A percentile compares a stretch with the other conserved stretches of the same genome.
Conservation (phyloP, 2,113 vertebrate species). For the Carettochelys insculpta region DNA sequence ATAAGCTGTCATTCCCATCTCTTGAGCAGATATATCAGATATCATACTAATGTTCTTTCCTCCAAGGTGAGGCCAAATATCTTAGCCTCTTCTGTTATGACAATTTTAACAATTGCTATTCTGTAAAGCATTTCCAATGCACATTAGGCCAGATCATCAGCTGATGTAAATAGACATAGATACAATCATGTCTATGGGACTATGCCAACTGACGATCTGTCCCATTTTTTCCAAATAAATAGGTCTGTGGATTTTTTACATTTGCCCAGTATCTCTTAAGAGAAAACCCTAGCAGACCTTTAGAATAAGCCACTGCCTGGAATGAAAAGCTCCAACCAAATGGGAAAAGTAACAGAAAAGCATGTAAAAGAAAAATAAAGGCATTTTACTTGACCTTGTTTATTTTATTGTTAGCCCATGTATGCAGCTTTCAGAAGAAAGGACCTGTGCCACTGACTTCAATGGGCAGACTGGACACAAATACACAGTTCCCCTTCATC, state of each 20-base stretch:
- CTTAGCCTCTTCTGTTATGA: not conserved
- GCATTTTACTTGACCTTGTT: not conserved
- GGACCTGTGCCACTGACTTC: not conserved
- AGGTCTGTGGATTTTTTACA: not conserved
- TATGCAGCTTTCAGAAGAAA: accelerated
- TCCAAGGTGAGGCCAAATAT: not conserved
- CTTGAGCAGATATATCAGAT: not conserved
- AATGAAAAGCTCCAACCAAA: not conserved
- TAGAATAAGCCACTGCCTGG: not conserved
- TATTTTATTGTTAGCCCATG: not conserved
- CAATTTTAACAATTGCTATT: not conserved
- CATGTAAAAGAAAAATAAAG: accelerated
- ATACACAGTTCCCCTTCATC: not conserved
- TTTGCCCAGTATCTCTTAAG: not conserved
- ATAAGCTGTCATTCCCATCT: not conserved
- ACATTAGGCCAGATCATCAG: not conserved
- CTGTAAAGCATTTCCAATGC: not conserved
- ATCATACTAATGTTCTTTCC: not conserved
- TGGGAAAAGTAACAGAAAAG: accelerated
- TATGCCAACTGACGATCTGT: not conserved
- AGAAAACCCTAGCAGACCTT: not conserved
- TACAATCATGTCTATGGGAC: not conserved
- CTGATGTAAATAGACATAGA: not conserved
- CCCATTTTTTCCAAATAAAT: not conserved
- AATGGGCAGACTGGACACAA: not conserved